Evolutionary conservation across 2,113 vertebrate genomes (phyloP), one percentile per base, ranked within the genome.

Genomic region (Myiozetetes cayanensis): DNA sequence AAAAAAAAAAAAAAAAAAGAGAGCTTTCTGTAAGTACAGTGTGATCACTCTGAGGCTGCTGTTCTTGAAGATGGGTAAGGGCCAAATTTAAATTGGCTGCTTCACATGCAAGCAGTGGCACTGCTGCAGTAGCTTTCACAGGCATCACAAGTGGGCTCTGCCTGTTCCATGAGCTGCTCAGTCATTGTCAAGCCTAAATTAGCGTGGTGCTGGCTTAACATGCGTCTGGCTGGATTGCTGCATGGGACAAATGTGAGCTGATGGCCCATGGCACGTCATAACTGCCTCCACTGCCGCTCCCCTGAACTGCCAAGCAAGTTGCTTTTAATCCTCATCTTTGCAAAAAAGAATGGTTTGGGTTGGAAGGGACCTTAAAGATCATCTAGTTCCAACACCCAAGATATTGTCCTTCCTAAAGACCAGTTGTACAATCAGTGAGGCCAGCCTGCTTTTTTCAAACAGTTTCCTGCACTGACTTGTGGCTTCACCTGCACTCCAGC

Each of bases 191-290:
- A 39, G 35, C n/a, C 65, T 31, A 8, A 72, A 21, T 28, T 3
- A 63, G 5, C 39, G 4, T 3, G 3, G 6, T 67, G 65, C 52
- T 93, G 71, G 65, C 47, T 20, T 31, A 37, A 44, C 7, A 0
- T 5, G 24, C 37, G 22, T 83, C 76, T 84, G 24, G 17, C 61
- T 53, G 66, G 52, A 24, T 21, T 73, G 61, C 44, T 85, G 37
- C 20, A 7, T 1, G 8, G 47, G 12, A 31, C 53, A 85, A 24
- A 68, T 0, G 0, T 33, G 61, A 77, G 55, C 59, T 83, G 21
- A 0, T 41, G 63, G 68, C 35, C 22, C 0, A 0, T 35, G 39
- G 6, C 44, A 7, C 5, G 13, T 62, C 10, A 3, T 33, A 41
- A 53, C 65, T 56, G 44, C 23, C 21, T 31, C 43, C 6, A 10